Conservation (phyloP, 2,113 vertebrate genomes). For the Zapornia atra region DNA sequence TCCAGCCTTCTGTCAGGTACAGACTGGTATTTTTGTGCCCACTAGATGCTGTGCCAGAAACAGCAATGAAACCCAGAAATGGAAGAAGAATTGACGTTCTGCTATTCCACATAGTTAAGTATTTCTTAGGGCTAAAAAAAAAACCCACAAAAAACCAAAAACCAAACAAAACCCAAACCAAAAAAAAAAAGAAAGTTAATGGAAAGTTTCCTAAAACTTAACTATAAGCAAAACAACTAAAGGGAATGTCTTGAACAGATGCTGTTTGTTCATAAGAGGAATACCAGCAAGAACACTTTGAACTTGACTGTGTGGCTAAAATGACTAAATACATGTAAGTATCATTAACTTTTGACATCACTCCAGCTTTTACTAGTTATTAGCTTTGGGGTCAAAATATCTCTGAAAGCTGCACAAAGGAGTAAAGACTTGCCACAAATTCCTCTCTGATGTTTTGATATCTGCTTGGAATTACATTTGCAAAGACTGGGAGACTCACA, state of each 20-base stretch:
- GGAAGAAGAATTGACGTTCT: not conserved
- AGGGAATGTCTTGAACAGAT: not conserved
- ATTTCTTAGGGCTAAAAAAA: not conserved
- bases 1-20: not conserved
- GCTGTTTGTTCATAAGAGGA: not conserved
- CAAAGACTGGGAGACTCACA: not conserved
- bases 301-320: not conserved
- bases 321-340: not conserved
- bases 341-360: not conserved
- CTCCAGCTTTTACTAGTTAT: not conserved
- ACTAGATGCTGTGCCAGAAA: not conserved
- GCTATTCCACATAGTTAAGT: not conserved
- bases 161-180: too few species aligned
- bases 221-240: not conserved
- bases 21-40: not conserved
- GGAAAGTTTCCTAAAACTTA: not conserved
- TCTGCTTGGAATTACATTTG: not conserved
- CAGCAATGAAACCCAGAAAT: not conserved
- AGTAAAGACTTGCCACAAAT: not conserved
- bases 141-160: too few species aligned
- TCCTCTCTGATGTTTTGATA: not conserved
- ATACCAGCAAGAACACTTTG: not conserved
- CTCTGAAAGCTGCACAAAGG: not conserved
- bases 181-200: not conserved
- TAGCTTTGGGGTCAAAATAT: not conserved